phyloP scores from a whole-genome alignment of 1,140 invertebrate genomes.

The Lepidurus arcticus region DNA sequence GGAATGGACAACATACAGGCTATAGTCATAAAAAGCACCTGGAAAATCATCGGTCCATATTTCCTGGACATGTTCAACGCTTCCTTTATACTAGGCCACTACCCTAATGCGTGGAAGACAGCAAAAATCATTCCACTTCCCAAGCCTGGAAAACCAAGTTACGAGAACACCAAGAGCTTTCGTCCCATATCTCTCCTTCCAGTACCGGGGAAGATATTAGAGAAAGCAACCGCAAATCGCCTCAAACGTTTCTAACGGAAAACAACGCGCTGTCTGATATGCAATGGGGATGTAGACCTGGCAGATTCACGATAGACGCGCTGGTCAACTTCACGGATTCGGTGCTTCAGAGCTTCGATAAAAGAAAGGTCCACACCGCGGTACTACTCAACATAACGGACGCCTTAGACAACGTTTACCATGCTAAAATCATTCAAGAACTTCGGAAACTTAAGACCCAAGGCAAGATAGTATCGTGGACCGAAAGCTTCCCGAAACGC shows the following conservation, averaged over 20 bases:
- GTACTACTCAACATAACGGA: not conserved
- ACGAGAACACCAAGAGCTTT: too few species aligned
- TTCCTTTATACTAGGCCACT: not conserved
- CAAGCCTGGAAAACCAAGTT: slow-evolving; percentile 20
- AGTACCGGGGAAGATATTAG: not conserved
- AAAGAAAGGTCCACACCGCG: not conserved
- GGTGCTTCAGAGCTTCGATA: not conserved
- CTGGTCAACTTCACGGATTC: not conserved
- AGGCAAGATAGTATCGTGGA: not conserved
- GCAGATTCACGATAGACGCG: not conserved
- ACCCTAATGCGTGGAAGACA: slow-evolving; percentile 24
- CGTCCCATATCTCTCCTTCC: too few species aligned
- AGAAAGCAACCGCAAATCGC: not conserved
- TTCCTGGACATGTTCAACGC: slow-evolving; percentile 12
- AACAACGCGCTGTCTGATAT: not conserved
- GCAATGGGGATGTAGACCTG: slow-evolving; percentile 18
- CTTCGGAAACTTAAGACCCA: not conserved
- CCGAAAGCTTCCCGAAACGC: not conserved
- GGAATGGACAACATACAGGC: slow-evolving; percentile 18
- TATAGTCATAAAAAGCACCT: not conserved
- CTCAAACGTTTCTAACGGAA: slow-evolving; percentile 18
- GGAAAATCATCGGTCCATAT: slow-evolving; percentile 7
- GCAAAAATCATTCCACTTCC: slow-evolving; percentile 19
- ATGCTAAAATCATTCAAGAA: not conserved
- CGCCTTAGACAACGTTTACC: slow-evolving; percentile 15